phyloP scores from a whole-genome alignment of 2,113 vertebrate species.

The Ibidorhyncha struthersii region DNA sequence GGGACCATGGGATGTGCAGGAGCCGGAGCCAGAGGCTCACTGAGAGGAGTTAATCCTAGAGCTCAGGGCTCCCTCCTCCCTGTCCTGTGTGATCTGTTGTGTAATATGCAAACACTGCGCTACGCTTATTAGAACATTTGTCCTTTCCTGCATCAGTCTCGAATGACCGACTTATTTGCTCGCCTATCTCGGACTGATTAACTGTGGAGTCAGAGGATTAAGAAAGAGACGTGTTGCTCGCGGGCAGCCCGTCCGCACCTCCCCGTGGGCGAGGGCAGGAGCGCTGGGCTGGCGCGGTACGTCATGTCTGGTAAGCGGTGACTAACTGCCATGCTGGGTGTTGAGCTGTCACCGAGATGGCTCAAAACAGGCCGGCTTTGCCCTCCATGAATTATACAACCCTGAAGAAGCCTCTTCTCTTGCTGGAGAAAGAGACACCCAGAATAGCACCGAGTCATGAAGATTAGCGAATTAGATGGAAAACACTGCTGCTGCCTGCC shows the following conservation, averaged over 20 bases:
- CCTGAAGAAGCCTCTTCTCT: not conserved
- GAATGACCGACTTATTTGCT: not conserved
- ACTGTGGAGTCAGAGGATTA: not conserved
- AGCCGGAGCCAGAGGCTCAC: not conserved
- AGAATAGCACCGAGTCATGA: not conserved
- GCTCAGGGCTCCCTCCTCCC: not conserved
- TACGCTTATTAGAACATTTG: rapidly evolving
- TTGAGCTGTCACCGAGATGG: not conserved
- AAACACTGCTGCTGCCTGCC: not conserved
- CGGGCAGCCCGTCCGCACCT: not conserved
- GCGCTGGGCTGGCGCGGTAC: not conserved
- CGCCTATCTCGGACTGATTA: not conserved
- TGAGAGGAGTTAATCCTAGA: not conserved
- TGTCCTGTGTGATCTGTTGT: rapidly evolving
- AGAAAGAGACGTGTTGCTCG: not conserved
- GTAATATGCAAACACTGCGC: not conserved
- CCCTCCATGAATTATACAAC: not conserved
- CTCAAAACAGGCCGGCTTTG: not conserved
- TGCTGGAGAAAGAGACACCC: not conserved
- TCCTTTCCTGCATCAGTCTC: not conserved
- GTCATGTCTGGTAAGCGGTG: slow-evolving; percentile 1
- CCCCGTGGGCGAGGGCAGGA: not conserved
- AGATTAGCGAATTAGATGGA: not conserved
- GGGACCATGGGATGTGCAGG: rapidly evolving
- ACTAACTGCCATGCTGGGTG: not conserved